Base-by-base conservation (phyloP, 1,140 invertebrate species). In the Ceratitis capitata region DNA sequence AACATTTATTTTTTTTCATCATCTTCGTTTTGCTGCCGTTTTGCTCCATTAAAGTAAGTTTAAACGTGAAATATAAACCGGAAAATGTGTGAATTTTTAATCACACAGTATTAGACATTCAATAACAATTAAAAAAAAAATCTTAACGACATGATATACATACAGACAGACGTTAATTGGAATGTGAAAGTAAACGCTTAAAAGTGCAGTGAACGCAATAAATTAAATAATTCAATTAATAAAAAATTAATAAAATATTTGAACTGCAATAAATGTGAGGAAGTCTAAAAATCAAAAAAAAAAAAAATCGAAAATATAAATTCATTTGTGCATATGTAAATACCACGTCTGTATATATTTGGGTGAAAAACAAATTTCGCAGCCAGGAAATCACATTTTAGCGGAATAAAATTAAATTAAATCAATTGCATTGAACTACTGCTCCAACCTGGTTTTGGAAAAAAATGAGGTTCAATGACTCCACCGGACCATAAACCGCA, bases 121-220 rank as follows among this genome's bases (percentile, higher is more conserved):
- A 39, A 19, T 69, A 32, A 6, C 29, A 69, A 32, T 69, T 35
- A 19, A 32, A n/a, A n/a, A n/a, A n/a, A n/a, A n/a, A 69, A 69
- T 19, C 12, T 39, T n/a, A 69, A 7, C 14, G 26, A 19, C 61
- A 69, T 35, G n/a, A 39, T 69, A 19, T 35, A n/a, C n/a, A n/a
- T n/a, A n/a, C n/a, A n/a, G n/a, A n/a, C n/a, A n/a, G n/a, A n/a
- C 3, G n/a, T 69, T 69, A 69, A 35, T 35, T 69, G 14, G 5
- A 35, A 64, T 32, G 29, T 64, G 61, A 69, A 39, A 39, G 61
- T 29, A 35, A 29, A 4, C 61, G 16, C 61, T 12, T 35, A 69
- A 69, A 69, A 69, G 61, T 69, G 61, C 61, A 69, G 32, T 69
- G 61, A 69, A 69, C 61, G 32, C 16, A 35, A 39, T 69, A 69